Evolutionary conservation across 2,888 invertebrate genomes (phyloP).

Genomic region (Lepidocyrtoides sp.): DNA sequence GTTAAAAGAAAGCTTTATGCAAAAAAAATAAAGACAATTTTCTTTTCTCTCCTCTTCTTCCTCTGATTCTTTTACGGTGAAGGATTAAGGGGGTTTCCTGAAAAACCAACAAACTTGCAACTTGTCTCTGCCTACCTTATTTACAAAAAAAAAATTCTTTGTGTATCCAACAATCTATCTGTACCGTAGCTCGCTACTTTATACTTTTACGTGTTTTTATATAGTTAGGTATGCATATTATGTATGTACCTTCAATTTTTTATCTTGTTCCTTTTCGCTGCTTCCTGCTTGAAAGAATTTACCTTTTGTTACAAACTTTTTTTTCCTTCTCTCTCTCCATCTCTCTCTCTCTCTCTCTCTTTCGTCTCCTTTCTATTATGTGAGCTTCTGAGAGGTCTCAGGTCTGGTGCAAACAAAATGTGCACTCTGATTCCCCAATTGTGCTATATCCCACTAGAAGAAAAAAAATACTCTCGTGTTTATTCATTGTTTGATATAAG

Average conservation of each 20-base stretch:
- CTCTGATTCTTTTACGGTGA: conserved; percentile 13
- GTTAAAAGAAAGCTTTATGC: conserved; percentile 36
- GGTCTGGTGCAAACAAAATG: conserved; percentile 23
- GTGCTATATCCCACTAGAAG: background rate
- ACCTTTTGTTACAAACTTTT: conserved; percentile 57
- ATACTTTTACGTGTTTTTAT: too few relatives aligned
- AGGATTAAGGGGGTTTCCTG: conserved; percentile 63
- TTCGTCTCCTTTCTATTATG: background rate
- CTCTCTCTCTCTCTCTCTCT: too few relatives aligned
- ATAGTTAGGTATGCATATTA: background rate
- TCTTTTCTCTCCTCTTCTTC: conserved; percentile 10
- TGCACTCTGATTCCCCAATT: conserved; percentile 18
- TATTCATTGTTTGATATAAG: conserved; percentile 34
- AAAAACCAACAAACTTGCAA: conserved; percentile 42
- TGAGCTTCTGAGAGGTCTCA: background rate
- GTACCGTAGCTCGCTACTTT: too few relatives aligned
- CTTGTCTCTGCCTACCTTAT: conserved; percentile 36
- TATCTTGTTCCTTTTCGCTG: conserved; percentile 30
- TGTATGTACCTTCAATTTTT: conserved; percentile 7
- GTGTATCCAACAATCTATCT: background rate
- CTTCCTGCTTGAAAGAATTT: conserved; percentile 59
- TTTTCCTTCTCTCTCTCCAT: too few relatives aligned
- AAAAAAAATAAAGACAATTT: conserved; percentile 24
- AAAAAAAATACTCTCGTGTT: background rate
- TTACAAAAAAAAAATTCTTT: conserved; percentile 5